These are phyloP conservation scores for Cephalopholis sonnerati DNA, from an alignment of 2,113 vertebrate species.

Conservation along the genomic window DNA sequence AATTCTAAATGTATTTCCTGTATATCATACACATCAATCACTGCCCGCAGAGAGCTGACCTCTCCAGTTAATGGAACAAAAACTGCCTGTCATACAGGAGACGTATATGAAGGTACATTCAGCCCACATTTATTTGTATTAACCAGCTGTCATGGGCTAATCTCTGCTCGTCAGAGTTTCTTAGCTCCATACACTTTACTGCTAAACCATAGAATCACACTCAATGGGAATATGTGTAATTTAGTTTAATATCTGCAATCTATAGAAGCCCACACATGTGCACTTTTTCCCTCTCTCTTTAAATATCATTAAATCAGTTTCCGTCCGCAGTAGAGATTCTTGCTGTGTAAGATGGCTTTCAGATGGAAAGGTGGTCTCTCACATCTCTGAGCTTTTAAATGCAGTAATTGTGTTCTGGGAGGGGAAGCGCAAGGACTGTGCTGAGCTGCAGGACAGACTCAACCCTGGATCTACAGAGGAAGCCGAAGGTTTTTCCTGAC, in stretches of 20 bases:
- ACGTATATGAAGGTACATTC: too few relatives aligned
- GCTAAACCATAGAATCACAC: neutral
- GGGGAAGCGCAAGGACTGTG: neutral
- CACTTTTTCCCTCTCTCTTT: neutral
- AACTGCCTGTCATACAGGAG: too few relatives aligned
- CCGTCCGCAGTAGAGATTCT: neutral
- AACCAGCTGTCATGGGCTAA: too few relatives aligned
- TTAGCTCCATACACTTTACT: neutral
- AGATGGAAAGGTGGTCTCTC: conserved; percentile 4
- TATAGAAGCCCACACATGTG: conserved; percentile 9
- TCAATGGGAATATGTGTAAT: neutral
- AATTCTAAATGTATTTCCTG: too few relatives aligned
- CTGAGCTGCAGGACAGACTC: neutral
- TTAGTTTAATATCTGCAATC: neutral
- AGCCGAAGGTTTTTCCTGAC: neutral
- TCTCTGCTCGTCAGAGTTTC: neutral
- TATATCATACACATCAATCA: too few relatives aligned
- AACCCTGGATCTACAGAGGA: neutral
- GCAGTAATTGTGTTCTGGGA: neutral
- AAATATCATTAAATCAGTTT: conserved; percentile 40
- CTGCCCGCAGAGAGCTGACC: too few relatives aligned
- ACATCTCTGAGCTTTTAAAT: conserved; percentile 13
- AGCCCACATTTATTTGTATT: too few relatives aligned
- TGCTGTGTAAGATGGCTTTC: neutral
- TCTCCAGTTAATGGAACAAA: too few relatives aligned